Evolutionary conservation across 2,113 vertebrate genomes (phyloP), one percentile per base, ranked within the genome.

Genomic region (Puffinus mauretanicus): DNA sequence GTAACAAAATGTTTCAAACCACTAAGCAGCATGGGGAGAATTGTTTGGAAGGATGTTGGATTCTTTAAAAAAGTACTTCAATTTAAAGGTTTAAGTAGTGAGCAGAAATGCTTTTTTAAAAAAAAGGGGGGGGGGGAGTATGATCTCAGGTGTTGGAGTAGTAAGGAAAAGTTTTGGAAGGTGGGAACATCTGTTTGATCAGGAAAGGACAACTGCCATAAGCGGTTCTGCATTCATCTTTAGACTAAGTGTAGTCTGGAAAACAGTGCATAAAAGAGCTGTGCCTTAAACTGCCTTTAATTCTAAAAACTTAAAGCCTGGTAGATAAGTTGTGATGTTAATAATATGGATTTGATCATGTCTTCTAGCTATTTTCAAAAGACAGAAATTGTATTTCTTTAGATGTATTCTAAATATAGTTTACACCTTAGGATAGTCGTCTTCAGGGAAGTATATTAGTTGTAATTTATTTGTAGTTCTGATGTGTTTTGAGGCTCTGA

Each of bases 61-160:
- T 32, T 77, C 9, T 75, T 64, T 32, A n/a, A 13, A 40, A 73
- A 27, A 24, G 15, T 24, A 16, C 46, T 80, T 12, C 2, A 3
- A 27, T 85, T 66, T 49, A 15, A 49, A 46, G 3, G 32, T 57
- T 90, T 61, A 42, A 44, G 11, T n/a, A 58, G 26, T 29, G 6
- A 82, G 17, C 22, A 60, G 42, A 67, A 86, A 29, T 44, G 19
- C 27, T 52, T 79, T 27, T 72, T 1, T 44, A 20, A 27, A 47
- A 57, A 22, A 16, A 1, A 2, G 2, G 4, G 1, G 2, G 11
- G 2, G 12, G 17, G 16, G 22, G 9, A 52, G 1, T 22, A 49
- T 51, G 1, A 36, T 83, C 21, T 40, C 14, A 55, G 19, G 16
- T 76, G 11, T 26, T 86, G 13, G 11, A 81, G 10, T 38, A 51